Evolutionary conservation across 1,140 invertebrate genomes (phyloP).

Genomic region (Ephestia elutella): DNA sequence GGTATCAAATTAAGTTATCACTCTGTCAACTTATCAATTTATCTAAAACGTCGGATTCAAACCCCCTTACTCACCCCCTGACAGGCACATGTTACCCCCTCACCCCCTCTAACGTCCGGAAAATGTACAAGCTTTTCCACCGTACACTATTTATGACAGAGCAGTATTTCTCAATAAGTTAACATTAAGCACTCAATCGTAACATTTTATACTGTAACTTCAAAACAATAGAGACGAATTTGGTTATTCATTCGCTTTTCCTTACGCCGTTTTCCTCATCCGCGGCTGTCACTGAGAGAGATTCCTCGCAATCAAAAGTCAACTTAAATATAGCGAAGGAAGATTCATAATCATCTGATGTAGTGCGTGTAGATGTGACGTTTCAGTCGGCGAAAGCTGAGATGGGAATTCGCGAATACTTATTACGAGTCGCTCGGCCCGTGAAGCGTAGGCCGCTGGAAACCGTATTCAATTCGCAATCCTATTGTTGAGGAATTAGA

Average conservation of each 20-base stretch:
- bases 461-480: constrained; percentile 19
- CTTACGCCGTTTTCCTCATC: constrained; percentile 10
- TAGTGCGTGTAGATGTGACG: constrained; percentile 13
- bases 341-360: constrained; percentile 29
- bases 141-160: constrained; percentile 21
- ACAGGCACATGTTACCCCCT: constrained; percentile 18
- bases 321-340: constrained; percentile 21
- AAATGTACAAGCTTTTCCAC: constrained; percentile 23
- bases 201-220: constrained; percentile 17
- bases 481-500: constrained; percentile 16
- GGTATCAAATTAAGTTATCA: constrained; percentile 18
- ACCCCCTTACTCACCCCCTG: constrained; percentile 12
- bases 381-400: constrained; percentile 13
- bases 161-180: constrained; percentile 28
- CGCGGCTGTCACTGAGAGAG: constrained; percentile 1
- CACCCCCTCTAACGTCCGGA: constrained; percentile 11
- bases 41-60: neutral
- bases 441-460: neutral
- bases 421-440: constrained; percentile 18
- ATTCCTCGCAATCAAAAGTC: constrained; percentile 24
- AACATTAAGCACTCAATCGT: constrained; percentile 19
- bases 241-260: neutral
- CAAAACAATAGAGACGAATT: constrained; percentile 20
- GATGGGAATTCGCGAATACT: constrained; percentile 29
- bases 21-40: constrained; percentile 25